Evolutionary conservation across 1,140 invertebrate species (phyloP), one percentile per base, ranked within the genome.

Genomic region (Drosophila leontia): DNA sequence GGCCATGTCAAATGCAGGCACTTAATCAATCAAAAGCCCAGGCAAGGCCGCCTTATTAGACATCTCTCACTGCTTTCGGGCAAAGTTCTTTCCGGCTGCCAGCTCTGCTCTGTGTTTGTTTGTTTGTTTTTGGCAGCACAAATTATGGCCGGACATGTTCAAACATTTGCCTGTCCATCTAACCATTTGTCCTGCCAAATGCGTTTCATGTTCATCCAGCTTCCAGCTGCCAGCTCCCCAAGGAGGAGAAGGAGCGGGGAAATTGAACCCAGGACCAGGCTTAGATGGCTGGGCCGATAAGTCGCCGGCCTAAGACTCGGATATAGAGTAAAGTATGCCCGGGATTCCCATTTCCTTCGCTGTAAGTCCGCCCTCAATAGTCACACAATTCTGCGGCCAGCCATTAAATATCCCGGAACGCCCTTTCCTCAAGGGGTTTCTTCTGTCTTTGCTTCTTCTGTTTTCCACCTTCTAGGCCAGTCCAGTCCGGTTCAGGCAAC

Each of bases 121-220:
- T 70, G 76, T 75, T 75, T 74, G 84, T 75, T 83, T 83, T 88
- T 87, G 84, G 84, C 84, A 87, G 84, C 84, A 87, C 68, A 87
- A 87, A 87, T 87, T 88, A 87, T 87, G 84, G 77, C 61, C 26
- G 61, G 67, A 58, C 60, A 78, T 78, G 77, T 77, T 60, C 59
- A 69, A 82, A 75, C 80, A 83, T 84, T 76, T 63, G 69, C 50
- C 76, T 77, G 70, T 75, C 59, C 72, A 76, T 64, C 58, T 50
- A 55, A 29, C 58, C 58, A 42, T 62, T 78, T 58, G 44, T 69
- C 48, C 63, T 76, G 47, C 48, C 47, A 58, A 71, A 71, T 71
- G 67, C 41, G 64, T 57, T 34, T 50, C 26, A 51, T 67, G 23
- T 23, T n/a, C 32, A 68, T 44, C 53, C 53, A 56, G 35, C 35